A percentile compares a stretch with the other conserved stretches of the same genome.
phyloP scores from a whole-genome alignment of 2,113 vertebrate genomes.

The Triplophysa rosa region DNA sequence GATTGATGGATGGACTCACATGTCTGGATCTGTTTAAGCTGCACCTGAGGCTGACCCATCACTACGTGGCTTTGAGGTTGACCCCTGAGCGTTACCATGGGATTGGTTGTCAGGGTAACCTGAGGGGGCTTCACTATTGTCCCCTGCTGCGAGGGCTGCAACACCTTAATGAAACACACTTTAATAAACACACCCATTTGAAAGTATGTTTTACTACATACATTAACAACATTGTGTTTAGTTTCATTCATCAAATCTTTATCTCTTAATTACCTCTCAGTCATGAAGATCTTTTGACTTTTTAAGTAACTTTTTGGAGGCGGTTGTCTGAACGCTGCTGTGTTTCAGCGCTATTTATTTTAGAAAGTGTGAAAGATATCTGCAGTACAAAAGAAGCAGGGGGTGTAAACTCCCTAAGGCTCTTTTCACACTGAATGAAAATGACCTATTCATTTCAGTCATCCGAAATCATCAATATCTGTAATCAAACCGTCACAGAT shows the following conservation, averaged over 20 bases:
- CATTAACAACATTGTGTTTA: neutral
- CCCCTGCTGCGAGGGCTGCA: constrained; percentile 87
- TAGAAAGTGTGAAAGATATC: neutral
- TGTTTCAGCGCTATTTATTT: neutral
- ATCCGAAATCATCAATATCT: too few relatives aligned
- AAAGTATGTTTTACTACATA: neutral
- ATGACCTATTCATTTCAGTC: neutral
- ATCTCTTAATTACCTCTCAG: too few relatives aligned
- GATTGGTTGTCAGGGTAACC: constrained; percentile 84
- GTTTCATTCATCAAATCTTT: too few relatives aligned
- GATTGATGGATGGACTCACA: constrained; percentile 67
- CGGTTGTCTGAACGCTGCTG: neutral
- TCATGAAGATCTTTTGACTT: too few relatives aligned
- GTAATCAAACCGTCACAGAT: too few relatives aligned
- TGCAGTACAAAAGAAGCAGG: neutral
- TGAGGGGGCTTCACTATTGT: constrained; percentile 86
- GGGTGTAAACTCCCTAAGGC: neutral
- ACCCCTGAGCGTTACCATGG: constrained; percentile 85
- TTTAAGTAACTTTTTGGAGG: neutral
- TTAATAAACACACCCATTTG: neutral
- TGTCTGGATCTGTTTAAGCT: constrained; percentile 86
- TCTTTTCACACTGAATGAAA: neutral
- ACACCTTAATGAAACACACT: constrained; percentile 65
- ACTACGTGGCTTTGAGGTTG: constrained; percentile 87
- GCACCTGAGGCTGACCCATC: constrained; percentile 83